These are phyloP conservation scores for Geothlypis trichas DNA, from an alignment of 2,113 vertebrate genomes.

Conservation along the genomic window DNA sequence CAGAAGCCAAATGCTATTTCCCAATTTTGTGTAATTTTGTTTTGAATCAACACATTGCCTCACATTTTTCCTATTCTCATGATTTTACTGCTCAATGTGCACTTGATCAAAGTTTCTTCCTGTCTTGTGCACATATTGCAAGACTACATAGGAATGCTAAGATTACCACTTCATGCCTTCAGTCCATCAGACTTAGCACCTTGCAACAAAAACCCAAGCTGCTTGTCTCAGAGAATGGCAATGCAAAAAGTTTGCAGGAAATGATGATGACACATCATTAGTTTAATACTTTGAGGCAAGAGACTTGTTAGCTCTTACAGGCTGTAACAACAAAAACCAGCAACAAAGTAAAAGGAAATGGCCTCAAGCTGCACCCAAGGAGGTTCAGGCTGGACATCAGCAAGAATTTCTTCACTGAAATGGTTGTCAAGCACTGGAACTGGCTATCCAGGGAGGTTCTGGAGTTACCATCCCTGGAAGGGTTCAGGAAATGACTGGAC, in stretches of 20 bases:
- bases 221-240: not conserved
- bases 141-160: not conserved
- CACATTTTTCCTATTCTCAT: not conserved
- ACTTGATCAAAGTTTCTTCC: not conserved
- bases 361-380: fast-evolving
- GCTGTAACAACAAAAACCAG: not conserved
- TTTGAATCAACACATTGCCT: not conserved
- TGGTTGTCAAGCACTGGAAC: not conserved
- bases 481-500: not conserved
- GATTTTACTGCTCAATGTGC: not conserved
- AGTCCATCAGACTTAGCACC: not conserved
- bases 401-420: not conserved
- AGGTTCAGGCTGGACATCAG: not conserved
- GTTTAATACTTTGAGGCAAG: not conserved
- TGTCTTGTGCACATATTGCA: fast-evolving
- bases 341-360: not conserved
- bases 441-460: not conserved
- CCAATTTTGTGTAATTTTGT: not conserved
- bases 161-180: not conserved
- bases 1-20: not conserved
- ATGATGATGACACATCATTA: not conserved
- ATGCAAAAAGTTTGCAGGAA: not conserved
- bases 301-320: not conserved
- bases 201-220: not conserved
- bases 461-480: not conserved